phyloP scores from a whole-genome alignment of 2,113 vertebrate genomes.

The Sciurus niger region DNA sequence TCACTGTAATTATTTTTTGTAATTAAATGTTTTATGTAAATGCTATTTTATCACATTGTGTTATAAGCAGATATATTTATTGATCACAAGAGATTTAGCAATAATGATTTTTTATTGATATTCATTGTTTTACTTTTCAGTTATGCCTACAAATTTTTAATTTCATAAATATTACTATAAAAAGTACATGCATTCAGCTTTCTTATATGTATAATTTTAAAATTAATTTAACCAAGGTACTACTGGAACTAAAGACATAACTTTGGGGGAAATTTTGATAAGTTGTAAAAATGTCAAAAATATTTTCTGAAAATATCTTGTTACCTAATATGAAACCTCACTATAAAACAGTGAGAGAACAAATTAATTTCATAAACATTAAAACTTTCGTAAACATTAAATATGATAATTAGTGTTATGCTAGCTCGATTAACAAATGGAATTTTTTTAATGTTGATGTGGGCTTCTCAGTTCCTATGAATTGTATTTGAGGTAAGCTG shows the following conservation, averaged over 20 bases:
- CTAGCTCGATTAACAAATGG: neutral
- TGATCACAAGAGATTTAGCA: neutral
- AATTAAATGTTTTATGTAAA: neutral
- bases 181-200: neutral
- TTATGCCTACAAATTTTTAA: neutral
- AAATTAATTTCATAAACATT: too few species aligned
- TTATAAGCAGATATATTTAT: neutral
- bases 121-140: neutral
- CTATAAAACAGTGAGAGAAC: neutral
- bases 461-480: neutral
- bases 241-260: neutral
- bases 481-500: neutral
- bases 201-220: neutral
- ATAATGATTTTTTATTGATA: neutral
- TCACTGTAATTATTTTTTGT: neutral
- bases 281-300: neutral
- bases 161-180: neutral
- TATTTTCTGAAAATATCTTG: neutral
- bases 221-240: neutral
- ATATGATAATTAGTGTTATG: neutral
- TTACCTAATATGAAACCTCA: neutral
- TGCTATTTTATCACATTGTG: neutral
- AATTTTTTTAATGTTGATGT: neutral
- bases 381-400: neutral
- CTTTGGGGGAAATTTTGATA: neutral